Evolutionary conservation across 2,113 vertebrate genomes (phyloP), one percentile per base, ranked within the genome.

Genomic region (Rallus limicola): DNA sequence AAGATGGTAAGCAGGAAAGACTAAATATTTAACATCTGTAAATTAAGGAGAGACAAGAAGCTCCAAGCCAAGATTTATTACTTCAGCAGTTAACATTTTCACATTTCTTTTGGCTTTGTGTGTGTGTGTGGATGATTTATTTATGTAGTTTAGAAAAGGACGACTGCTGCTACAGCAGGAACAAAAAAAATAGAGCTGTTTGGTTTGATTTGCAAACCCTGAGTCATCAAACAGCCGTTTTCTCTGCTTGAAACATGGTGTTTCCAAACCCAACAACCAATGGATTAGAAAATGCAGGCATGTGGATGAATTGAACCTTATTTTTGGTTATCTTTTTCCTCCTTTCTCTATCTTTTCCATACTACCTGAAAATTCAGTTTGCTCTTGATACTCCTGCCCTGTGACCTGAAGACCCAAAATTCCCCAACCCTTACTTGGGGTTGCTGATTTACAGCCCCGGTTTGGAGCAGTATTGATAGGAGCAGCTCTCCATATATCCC

Each of bases 361-460:
- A 74, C 31, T 33, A 62, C 67, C 46, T 93, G 52, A 28, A 48
- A 56, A 29, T 8, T 4, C 38, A 74, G 21, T 55, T 86, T 26
- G 5, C 34, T 36, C 46, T 80, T 70, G 53, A 5, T 31, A 1
- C 23, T n/a, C 21, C 48, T 0, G 0, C 53, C 26, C 38, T 40
- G 21, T 20, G 44, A 25, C 28, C 42, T 26, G 38, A 56, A 69
- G 62, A 44, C 15, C 67, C 59, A 24, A 10, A 10, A 56, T 36
- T 72, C 46, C 31, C 12, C 29, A 1, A 9, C 44, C 69, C 58
- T 20, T 10, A 2, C 15, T 10, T 40, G 2, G 16, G 2, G 16
- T 17, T 55, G 25, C n/a, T 55, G 62, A 50, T 86, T 69, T 33
- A 4, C 25, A 58, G 52, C 18, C 0, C 0, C 26, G 40, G 28